A percentile compares a stretch with the other conserved stretches of the same genome.
Conservation (phyloP, 2,888 invertebrate genomes). For the Folsomia candida region DNA sequence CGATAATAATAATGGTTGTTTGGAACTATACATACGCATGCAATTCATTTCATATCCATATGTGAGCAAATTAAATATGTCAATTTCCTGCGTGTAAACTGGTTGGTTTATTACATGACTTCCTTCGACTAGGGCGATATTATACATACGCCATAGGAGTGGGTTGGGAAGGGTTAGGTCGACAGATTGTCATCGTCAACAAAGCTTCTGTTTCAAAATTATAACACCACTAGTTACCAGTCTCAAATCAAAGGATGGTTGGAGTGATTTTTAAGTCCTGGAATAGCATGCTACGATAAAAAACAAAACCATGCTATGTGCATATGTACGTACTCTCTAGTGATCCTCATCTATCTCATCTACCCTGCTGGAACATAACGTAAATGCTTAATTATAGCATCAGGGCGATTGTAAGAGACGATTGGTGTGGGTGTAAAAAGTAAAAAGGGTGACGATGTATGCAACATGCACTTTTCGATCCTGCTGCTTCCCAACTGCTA, state of each 20-base stretch:
- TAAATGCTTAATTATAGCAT: not conserved
- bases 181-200: not conserved
- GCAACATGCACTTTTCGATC: not conserved
- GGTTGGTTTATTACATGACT: not conserved
- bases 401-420: not conserved
- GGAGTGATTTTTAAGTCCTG: not conserved
- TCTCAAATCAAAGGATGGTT: not conserved
- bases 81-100: no score
- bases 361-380: not conserved
- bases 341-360: not conserved
- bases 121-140: no score
- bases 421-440: not conserved
- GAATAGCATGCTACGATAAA: not conserved
- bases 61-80: no score
- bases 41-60: not conserved
- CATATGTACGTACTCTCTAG: no score
- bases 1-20: no score
- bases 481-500: conserved; percentile 1
- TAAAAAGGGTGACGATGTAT: not conserved
- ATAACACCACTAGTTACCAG: not conserved
- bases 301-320: no score
- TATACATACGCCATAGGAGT: no score
- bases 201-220: conserved; percentile 2
- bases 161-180: no score
- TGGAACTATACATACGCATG: no score